Evolutionary conservation across 2,113 vertebrate species (phyloP).

Genomic region (Grantiella picta): DNA sequence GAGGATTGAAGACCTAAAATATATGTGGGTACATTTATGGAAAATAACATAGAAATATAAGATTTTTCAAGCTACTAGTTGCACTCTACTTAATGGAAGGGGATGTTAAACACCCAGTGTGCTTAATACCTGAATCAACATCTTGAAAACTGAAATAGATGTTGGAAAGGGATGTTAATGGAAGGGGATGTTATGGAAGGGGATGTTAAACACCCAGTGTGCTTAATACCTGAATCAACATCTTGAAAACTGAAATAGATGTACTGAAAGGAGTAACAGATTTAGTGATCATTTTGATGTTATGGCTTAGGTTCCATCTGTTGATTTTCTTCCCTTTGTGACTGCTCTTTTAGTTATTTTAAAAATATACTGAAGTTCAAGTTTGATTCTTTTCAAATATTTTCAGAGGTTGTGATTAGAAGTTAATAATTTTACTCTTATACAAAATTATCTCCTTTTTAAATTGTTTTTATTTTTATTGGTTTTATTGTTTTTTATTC

Average conservation of each 20-base stretch:
- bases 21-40: neutral
- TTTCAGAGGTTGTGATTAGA: neutral
- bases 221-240: neutral
- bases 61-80: neutral
- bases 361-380: neutral
- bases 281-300: neutral
- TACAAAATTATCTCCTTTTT: neutral
- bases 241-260: neutral
- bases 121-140: neutral
- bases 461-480: neutral
- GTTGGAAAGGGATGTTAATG: too few relatives aligned
- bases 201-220: neutral
- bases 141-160: neutral
- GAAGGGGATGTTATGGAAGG: too few relatives aligned
- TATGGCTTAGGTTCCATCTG: neutral
- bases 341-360: neutral
- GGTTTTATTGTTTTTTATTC: neutral
- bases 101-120: neutral
- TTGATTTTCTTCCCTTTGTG: neutral
- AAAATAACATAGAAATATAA: neutral
- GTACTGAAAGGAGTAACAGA: neutral
- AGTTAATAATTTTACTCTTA: neutral
- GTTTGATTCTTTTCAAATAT: neutral
- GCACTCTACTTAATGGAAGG: neutral
- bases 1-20: neutral